Evolutionary conservation across 2,113 vertebrate genomes (phyloP), one percentile per base, ranked within the genome.

Genomic region (Gnathonemus echidnorhynchus): DNA sequence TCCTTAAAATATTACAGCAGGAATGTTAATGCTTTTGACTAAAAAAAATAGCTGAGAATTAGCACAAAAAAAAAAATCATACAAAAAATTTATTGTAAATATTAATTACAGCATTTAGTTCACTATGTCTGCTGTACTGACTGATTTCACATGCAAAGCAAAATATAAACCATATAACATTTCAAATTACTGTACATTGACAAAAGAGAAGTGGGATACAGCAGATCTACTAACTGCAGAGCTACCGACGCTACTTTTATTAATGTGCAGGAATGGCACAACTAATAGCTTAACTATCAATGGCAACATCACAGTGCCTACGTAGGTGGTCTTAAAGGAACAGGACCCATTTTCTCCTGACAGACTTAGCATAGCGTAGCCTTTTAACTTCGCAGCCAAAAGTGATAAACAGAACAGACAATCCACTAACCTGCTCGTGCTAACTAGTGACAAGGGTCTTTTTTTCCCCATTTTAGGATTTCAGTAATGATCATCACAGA

Each of bases 21-120:
- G 13, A 77, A 77, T 77, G 70, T 39, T 6, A 17, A 39, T 35
- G 70, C 27, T 39, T 77, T 77, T 19, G 70, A 39, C 31, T 39
- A 77, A 77, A 77, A 27, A 66, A 62, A 27, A 35, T 62, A 11
- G 58, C 58, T 77, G 35, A 77, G n/a, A 77, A 39, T 77, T 39
- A 77, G 31, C 70, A 39, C 70, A 5, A 10, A 13, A 35, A 35
- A 35, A 35, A 35, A n/a, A 4, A 42, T 24, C 13, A 53, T 87
- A 77, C 93, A 94, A 91, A 95, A 94, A 92, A 92, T 95, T 95
- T 94, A 93, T 95, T 94, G 92, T 92, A 95, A 92, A 92, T 95
- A 94, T 90, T 50, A 89, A 94, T 91, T 50, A 89, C 88, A 93
- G 92, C 92, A 92, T 94, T 93, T 93, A 88, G 92, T 92, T 93